Base-by-base conservation (phyloP, 2,113 vertebrate genomes). In the Nyctereutes procyonoides region DNA sequence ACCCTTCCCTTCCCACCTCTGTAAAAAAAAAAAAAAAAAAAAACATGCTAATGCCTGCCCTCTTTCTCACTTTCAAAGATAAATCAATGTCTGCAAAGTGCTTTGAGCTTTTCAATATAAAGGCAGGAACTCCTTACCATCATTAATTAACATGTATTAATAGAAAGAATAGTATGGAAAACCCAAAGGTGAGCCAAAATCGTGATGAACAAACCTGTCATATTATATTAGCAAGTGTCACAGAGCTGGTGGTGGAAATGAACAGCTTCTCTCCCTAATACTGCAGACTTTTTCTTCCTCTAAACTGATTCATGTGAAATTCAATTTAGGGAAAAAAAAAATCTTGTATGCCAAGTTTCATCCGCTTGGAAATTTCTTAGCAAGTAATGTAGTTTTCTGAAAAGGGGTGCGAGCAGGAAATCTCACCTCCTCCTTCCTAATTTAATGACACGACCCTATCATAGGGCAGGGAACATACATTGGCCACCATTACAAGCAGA, bases 401-500 rank as follows among this genome's bases (percentile, higher is more conserved):
- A 43, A 81, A 67, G 13, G 71, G 62, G 30, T 93, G 38, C 51
- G 56, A 28, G 96, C 38, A 24, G 62, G 60, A 86, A 84, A 16
- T 65, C 55, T 96, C 38, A 79, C 79, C 90, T 87, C 71, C 90
- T 92, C 86, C 85, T 97, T 81, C 26, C 9, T 51, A 96, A 87
- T 74, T 5, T 3, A 76, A 86, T 58, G 19, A 96, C 81, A 76
- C 26, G 48, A 93, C 92, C 71, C 62, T 62, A 9, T 87, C 83
- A 98, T 86, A 98, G 98, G 98, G 98, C 98, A 98, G 96, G 97
- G 98, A 98, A 97, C 97, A 98, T 99, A 99, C 99, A 99, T 98
- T 99, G 99, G 99, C 98, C 97, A 56, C 98, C 99, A 99, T 98
- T 97, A 87, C 98, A 99, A 98, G 98, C 98, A 98, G 98, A 98